Evolutionary conservation across 2,797 vertebrate genomes (phyloP).

Genomic region (Molossus alvarezi): DNA sequence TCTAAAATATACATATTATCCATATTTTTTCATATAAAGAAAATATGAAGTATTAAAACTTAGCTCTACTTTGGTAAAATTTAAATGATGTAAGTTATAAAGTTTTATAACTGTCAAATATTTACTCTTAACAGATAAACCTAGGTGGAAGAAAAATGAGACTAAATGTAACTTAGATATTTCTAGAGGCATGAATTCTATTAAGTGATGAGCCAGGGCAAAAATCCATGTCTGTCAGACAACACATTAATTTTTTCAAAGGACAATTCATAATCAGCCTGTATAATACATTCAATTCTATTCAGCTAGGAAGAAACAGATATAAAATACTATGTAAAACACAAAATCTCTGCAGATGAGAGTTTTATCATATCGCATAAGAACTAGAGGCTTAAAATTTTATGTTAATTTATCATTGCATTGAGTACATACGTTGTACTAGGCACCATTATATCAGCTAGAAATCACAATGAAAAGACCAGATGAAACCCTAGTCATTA

Average conservation of each 20-base stretch:
- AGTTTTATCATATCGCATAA: neutral
- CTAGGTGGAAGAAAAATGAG: neutral
- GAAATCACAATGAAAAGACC: neutral
- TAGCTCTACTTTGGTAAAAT: slow-evolving; percentile 6
- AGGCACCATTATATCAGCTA: neutral
- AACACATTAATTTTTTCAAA: neutral
- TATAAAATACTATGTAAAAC: neutral
- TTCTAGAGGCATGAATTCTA: neutral
- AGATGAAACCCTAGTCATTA: neutral
- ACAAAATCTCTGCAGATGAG: neutral
- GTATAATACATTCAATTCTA: neutral
- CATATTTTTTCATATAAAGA: neutral
- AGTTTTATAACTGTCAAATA: neutral
- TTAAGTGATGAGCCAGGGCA: neutral
- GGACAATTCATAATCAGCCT: neutral
- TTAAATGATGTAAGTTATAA: neutral
- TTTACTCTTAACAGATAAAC: neutral
- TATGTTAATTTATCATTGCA: neutral
- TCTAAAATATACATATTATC: neutral
- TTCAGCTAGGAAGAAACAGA: neutral
- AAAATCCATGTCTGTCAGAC: neutral
- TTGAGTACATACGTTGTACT: neutral
- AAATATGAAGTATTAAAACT: neutral
- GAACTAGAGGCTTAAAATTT: neutral
- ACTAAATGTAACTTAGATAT: neutral